A percentile compares a stretch with the other conserved stretches of the same genome.
phyloP scores from a whole-genome alignment of 2,113 vertebrate genomes.

The Podarcis cretensis region DNA sequence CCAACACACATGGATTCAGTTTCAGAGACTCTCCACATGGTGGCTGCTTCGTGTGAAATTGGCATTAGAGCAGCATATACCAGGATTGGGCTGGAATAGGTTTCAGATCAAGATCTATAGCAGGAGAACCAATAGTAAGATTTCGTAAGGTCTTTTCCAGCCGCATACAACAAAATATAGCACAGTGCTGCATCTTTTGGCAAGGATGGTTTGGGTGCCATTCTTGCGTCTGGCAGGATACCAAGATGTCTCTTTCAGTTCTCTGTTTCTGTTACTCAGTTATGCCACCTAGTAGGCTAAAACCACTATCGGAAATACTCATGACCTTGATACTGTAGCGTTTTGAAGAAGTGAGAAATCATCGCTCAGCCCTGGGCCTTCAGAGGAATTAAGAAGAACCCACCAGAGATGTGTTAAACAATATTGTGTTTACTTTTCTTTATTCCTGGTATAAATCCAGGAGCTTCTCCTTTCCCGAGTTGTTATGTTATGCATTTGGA shows the following conservation, averaged over 20 bases:
- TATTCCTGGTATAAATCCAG: conserved; percentile 63
- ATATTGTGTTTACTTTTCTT: conserved; percentile 61
- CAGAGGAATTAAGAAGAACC: conserved; percentile 43
- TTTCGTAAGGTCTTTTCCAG: neutral
- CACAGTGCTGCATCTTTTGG: neutral
- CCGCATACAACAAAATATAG: neutral
- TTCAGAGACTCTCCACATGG: neutral
- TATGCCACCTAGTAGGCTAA: neutral
- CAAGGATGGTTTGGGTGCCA: neutral
- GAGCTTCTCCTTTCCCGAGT: conserved; percentile 55
- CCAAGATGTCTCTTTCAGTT: neutral
- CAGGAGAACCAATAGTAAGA: neutral
- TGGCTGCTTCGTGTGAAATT: neutral
- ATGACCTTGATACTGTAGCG: neutral
- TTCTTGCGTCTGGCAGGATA: neutral
- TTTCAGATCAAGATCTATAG: neutral
- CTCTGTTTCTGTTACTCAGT: neutral
- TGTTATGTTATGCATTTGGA: conserved; percentile 58
- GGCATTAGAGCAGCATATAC: neutral
- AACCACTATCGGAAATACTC: neutral
- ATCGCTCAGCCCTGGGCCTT: conserved; percentile 32
- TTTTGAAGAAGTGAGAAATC: conserved; percentile 42
- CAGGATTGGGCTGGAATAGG: neutral
- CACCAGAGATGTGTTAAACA: conserved; percentile 42
- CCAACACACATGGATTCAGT: neutral